Base-by-base conservation (phyloP, 2,888 invertebrate species). In the Syrphus vitripennis region DNA sequence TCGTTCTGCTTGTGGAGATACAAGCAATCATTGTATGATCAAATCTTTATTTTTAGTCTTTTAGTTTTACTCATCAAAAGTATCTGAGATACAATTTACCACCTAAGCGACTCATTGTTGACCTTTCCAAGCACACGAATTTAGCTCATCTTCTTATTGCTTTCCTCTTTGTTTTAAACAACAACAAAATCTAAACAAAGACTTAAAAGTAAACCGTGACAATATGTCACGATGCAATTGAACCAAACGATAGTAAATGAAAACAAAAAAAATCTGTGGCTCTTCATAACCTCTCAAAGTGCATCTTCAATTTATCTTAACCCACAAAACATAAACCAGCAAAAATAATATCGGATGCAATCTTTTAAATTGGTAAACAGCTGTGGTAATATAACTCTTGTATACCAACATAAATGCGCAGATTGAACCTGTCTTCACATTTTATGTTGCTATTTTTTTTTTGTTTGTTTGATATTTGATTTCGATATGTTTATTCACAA, bases 151-250 rank as follows among this genome's bases (percentile, higher is more conserved):
- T 80, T 48, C 70, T 14, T 21, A 12, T 31, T 21, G 29, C 9
- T 26, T 16, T 63, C 48, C 37, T n/a, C n/a, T 69, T 69, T 21
- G n/a, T 55, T 16, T 55, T 55, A 31, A 53, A 19, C 29, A 48
- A 65, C 16, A n/a, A 21, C 48, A 14, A 29, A 4, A 12, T 16
- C 6, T 3, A n/a, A 53, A 31, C 2, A 34, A 12, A 2, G 21
- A 2, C n/a, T n/a, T n/a, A 59, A 34, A 12, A 7, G 16, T 45
- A 71, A 65, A 65, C 65, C 82, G 82, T 82, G 82, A 40, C 57
- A 42, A 26, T 50, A 71, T 67, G 76, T 82, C 82, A 82, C 82
- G 82, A 71, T 50, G 16, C 24, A 21, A 45, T 65, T 65, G 63
- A 65, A 14, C 37, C n/a, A 24, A 55, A 57, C 57, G 61, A 55